Percentiles rank a stretch among this genome's conserved stretches.
These are phyloP conservation scores for Stenchaetothrips biformis DNA, from an alignment of 2,888 invertebrate species.

Conservation along the genomic window DNA sequence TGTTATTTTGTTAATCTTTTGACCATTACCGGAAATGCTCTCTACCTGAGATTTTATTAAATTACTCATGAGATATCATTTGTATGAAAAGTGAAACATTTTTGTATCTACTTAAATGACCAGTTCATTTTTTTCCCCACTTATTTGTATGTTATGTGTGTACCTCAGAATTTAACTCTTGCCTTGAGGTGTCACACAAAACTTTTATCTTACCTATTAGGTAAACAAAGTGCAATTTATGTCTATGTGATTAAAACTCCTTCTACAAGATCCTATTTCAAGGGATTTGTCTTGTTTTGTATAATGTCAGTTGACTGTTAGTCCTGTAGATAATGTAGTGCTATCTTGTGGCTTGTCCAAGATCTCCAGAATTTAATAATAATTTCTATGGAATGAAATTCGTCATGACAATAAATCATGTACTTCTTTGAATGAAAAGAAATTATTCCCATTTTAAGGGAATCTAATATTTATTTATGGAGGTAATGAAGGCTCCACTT, in stretches of 20 bases:
- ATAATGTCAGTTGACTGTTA: not conserved
- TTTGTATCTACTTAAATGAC: too few species aligned
- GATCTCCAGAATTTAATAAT: not conserved
- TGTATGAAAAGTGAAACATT: not conserved
- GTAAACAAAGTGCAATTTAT: conserved; percentile 6
- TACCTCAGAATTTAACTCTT: not conserved
- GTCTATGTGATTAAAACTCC: not conserved
- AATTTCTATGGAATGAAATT: not conserved
- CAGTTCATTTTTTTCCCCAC: too few species aligned
- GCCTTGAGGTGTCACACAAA: not conserved
- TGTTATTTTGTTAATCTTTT: not conserved
- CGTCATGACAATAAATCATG: not conserved
- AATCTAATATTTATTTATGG: too few species aligned
- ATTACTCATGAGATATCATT: not conserved
- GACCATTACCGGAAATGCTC: not conserved
- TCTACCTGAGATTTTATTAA: not conserved
- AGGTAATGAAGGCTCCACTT: too few species aligned
- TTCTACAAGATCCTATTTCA: not conserved
- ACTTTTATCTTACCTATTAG: not conserved
- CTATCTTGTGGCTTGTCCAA: not conserved
- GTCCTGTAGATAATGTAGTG: not conserved
- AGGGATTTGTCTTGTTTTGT: not conserved
- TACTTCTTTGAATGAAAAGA: not conserved
- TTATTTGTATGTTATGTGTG: not conserved
- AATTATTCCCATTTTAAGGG: too few species aligned